These are phyloP conservation scores for Danio jaintianensis DNA, from an alignment of 2,797 vertebrate genomes.

Conservation along the genomic window DNA sequence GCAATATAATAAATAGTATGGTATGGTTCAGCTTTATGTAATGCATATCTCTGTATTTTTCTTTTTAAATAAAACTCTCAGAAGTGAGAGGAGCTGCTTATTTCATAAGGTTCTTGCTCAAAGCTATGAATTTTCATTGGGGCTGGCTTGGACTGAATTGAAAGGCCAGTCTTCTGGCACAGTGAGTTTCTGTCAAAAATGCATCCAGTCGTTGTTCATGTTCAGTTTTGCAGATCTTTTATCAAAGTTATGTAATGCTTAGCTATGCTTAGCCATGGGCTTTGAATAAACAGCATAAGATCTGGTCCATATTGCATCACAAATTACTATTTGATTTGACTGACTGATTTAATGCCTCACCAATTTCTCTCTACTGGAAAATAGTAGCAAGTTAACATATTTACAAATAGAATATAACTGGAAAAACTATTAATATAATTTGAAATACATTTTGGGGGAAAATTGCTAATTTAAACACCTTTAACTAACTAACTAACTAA, in stretches of 20 bases:
- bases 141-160: conserved; percentile 28
- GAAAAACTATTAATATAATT: too few species aligned
- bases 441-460: too few species aligned
- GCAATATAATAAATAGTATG: background rate
- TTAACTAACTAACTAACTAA: too few species aligned
- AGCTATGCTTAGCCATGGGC: background rate
- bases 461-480: too few species aligned
- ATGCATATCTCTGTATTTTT: background rate
- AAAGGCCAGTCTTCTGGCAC: conserved; percentile 38
- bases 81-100: background rate
- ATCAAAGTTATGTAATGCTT: conserved; percentile 8
- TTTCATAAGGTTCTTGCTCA: background rate
- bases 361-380: background rate
- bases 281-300: background rate
- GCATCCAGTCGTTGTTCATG: conserved; percentile 33
- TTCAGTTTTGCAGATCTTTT: conserved; percentile 21
- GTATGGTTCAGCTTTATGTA: background rate
- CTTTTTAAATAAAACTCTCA: background rate
- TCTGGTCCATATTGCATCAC: background rate
- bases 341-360: background rate
- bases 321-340: background rate
- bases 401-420: background rate
- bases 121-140: conserved; percentile 10
- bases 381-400: background rate
- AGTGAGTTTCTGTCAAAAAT: conserved; percentile 27